Percentiles rank a stretch among this genome's conserved stretches.
Evolutionary conservation across 2,113 vertebrate genomes (phyloP).

Genomic region (Bubo scandiacus): DNA sequence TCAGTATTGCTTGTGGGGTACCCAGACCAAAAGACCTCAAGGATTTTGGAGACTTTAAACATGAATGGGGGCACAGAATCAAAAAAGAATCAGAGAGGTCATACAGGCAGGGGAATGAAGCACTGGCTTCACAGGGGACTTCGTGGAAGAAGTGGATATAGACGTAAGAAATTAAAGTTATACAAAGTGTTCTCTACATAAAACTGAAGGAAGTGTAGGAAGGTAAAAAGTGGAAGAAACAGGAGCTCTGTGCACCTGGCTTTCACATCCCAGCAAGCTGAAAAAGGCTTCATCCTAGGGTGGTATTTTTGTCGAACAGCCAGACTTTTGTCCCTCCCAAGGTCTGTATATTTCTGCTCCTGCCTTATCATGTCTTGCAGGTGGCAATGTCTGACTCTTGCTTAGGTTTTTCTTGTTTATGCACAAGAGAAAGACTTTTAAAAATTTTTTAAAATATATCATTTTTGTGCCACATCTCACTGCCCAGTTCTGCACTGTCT

Average conservation of each 20-base stretch:
- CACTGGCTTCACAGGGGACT: background rate
- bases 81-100: background rate
- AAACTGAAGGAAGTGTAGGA: background rate
- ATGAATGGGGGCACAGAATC: rapidly evolving
- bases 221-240: background rate
- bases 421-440: background rate
- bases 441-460: background rate
- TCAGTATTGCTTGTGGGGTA: background rate
- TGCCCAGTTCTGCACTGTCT: rapidly evolving
- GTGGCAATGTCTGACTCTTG: background rate
- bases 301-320: background rate
- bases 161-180: background rate
- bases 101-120: background rate
- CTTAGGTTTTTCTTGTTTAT: background rate
- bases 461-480: background rate
- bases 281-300: background rate
- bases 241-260: background rate
- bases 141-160: background rate
- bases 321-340: background rate
- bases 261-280: background rate
- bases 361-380: background rate
- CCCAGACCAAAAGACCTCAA: background rate
- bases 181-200: background rate
- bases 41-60: background rate
- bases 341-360: background rate